A percentile compares a stretch with the other conserved stretches of the same genome.
Conservation (phyloP, 2,888 invertebrate genomes). For the Papilio demoleus region DNA sequence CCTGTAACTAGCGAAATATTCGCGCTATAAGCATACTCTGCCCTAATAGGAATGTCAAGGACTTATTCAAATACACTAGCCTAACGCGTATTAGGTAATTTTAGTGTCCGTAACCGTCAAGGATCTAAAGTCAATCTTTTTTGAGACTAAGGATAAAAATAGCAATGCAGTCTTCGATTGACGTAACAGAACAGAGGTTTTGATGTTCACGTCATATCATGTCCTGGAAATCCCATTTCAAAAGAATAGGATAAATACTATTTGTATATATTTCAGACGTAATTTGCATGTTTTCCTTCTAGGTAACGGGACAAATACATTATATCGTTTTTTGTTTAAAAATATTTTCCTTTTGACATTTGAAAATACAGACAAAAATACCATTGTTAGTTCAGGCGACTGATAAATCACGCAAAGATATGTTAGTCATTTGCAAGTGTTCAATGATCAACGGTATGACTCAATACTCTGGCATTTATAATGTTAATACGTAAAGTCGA, state of each 20-base stretch:
- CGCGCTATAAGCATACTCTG: too few species aligned
- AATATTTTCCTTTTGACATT: background rate
- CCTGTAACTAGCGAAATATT: too few species aligned
- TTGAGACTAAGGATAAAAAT: too few species aligned
- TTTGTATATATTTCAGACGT: background rate
- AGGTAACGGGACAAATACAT: too few species aligned
- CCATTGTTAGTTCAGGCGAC: background rate
- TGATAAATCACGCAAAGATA: slow-evolving; percentile 19
- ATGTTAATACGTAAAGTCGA: slow-evolving; percentile 26
- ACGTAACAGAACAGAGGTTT: background rate
- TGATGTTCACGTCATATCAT: background rate
- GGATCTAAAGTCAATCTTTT: too few species aligned
- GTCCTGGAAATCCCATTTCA: background rate
- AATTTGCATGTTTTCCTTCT: background rate
- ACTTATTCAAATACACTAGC: too few species aligned
- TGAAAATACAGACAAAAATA: background rate
- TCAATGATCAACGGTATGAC: slow-evolving; percentile 29
- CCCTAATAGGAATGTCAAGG: too few species aligned
- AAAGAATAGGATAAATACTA: background rate
- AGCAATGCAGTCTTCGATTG: background rate
- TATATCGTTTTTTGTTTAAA: too few species aligned
- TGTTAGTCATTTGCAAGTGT: slow-evolving; percentile 31
- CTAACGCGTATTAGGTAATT: too few species aligned
- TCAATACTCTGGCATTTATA: slow-evolving; percentile 35
- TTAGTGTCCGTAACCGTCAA: too few species aligned